These are phyloP conservation scores for Bibio marci DNA, from an alignment of 2,888 invertebrate genomes.

Conservation along the genomic window DNA sequence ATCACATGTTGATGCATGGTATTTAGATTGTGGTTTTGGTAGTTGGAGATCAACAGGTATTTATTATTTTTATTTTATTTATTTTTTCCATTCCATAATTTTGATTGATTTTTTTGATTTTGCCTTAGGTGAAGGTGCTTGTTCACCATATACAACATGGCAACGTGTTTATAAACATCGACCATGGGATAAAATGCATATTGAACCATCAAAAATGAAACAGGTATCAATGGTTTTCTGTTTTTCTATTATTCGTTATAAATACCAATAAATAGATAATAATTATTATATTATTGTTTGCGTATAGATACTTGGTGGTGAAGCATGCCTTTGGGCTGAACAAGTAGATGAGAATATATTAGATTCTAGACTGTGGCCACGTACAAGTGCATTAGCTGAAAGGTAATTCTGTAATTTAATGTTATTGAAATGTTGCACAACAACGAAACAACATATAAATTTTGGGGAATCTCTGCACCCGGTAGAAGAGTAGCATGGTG, in stretches of 20 bases:
- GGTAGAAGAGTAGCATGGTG: too few species aligned
- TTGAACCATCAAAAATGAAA: slow-evolving; percentile 22
- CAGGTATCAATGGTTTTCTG: too few species aligned
- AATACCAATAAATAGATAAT: too few species aligned
- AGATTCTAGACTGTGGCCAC: slow-evolving; percentile 68
- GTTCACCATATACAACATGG: slow-evolving; percentile 77
- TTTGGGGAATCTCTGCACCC: too few species aligned
- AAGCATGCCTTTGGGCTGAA: slow-evolving; percentile 74
- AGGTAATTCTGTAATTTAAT: slow-evolving; percentile 23
- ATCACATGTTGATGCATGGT: slow-evolving; percentile 79
- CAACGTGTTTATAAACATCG: slow-evolving; percentile 72
- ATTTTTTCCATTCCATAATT: background rate
- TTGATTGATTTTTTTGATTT: background rate
- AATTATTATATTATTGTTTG: background rate
- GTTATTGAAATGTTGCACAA: too few species aligned
- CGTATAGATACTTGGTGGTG: slow-evolving; percentile 41
- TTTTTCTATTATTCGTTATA: too few species aligned
- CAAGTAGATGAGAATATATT: slow-evolving; percentile 56
- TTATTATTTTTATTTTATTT: background rate
- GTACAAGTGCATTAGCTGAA: slow-evolving; percentile 66
- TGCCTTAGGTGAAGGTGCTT: slow-evolving; percentile 53
- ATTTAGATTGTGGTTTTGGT: slow-evolving; percentile 74
- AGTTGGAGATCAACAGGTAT: slow-evolving; percentile 56
- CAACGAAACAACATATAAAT: too few species aligned
- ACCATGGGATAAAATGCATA: slow-evolving; percentile 44